phyloP scores from a whole-genome alignment of 2,888 invertebrate genomes.

The Adineta ricciae region DNA sequence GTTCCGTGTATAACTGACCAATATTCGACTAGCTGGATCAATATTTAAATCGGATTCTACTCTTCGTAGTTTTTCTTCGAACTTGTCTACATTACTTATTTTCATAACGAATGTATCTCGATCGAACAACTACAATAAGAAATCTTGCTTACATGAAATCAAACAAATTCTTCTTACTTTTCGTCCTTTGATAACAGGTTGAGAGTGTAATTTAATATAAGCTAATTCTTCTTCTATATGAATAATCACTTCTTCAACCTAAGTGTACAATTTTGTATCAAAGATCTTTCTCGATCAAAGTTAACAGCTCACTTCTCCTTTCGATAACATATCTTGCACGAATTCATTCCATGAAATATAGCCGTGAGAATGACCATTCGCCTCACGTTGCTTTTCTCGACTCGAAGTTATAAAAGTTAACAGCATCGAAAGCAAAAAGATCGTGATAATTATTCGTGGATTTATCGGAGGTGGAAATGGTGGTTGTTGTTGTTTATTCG shows the following conservation, averaged over 20 bases:
- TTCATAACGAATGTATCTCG: constrained; percentile 29
- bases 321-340: constrained; percentile 79
- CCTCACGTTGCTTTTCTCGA: constrained; percentile 60
- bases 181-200: constrained; percentile 73
- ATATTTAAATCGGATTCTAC: constrained; percentile 73
- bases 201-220: constrained; percentile 70
- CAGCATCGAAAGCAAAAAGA: neutral
- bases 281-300: neutral
- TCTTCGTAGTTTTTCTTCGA: constrained; percentile 78
- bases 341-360: constrained; percentile 94
- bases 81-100: constrained; percentile 53
- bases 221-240: constrained; percentile 73
- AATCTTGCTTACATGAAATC: neutral
- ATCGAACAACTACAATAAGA: constrained; percentile 31
- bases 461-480: neutral
- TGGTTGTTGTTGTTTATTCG: neutral
- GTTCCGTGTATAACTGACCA: constrained; percentile 60
- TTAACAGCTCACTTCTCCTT: constrained; percentile 64
- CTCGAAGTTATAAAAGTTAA: neutral
- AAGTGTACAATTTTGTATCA: constrained; percentile 1
- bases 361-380: constrained; percentile 61
- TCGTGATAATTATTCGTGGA: neutral
- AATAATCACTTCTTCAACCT: constrained; percentile 68
- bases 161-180: constrained; percentile 50
- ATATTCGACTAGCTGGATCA: constrained; percentile 63